Evolutionary conservation across 2,888 invertebrate genomes (phyloP), one percentile per base, ranked within the genome.

Genomic region (Temnothorax ravouxi): DNA sequence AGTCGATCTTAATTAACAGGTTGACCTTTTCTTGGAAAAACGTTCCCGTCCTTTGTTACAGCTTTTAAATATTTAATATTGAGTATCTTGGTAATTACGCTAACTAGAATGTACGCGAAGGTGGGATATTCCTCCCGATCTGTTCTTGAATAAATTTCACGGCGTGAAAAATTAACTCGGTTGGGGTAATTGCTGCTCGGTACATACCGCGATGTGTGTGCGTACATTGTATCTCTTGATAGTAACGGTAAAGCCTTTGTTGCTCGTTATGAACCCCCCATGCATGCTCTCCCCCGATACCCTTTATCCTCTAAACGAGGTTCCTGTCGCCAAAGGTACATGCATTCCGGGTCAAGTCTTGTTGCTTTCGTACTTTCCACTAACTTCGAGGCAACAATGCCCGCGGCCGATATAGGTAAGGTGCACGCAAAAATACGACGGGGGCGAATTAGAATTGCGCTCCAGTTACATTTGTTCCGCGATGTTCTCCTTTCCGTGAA

Each of bases 261-360:
- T 56, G 44, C 71, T 71, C 56, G 71, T 79, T 79, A 79, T 71
- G 71, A 79, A 79, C 71, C 44, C 44, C 18, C 21, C 56, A 59
- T 71, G 56, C 56, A 47, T 71, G 44, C 21, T 69, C 15, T 69
- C 44, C 69, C 47, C 59, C 79, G 59, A 79, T 71, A 79, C 21
- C 56, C 71, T 79, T 79, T 79, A 79, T 71, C 71, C 79, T 56
- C 34, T 47, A 79, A 79, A 79, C 79, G 79, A 79, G 71, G 44
- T 59, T 59, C 44, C 79, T 71, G 56, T 79, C 79, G 34, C 79
- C 71, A 79, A 71, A 79, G 71, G 56, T 79, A 79, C 71, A 77
- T 66, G 77, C 77, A 54, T 77, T 79, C 56, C 44, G 47, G 56
- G 79, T 71, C 71, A 79, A 59, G 59, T 79, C 71, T 56, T 44